phyloP scores from a whole-genome alignment of 2,797 vertebrate genomes.

The Anguilla marmorata region DNA sequence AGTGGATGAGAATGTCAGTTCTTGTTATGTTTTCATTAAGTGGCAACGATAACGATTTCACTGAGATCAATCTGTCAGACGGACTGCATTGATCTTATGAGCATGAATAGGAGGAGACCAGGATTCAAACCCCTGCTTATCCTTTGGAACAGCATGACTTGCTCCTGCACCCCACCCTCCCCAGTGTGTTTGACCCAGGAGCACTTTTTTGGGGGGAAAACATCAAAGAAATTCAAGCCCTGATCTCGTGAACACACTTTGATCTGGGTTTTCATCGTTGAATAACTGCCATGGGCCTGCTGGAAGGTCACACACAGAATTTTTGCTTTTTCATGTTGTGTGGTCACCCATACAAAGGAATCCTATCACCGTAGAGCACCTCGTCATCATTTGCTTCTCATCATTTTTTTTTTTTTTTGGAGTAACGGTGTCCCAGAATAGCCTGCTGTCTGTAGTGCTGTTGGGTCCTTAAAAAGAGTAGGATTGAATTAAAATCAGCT shows the following conservation, averaged over 20 bases:
- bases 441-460: slow-evolving; percentile 34
- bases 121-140: not conserved
- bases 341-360: slow-evolving; percentile 19
- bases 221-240: not conserved
- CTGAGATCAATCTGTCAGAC: not conserved
- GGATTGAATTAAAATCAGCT: slow-evolving; percentile 49
- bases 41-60: not conserved
- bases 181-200: not conserved
- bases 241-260: not conserved
- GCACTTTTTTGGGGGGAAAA: not conserved
- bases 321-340: slow-evolving; percentile 38
- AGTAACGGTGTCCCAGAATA: slow-evolving; percentile 40
- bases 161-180: not conserved
- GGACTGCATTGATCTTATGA: not conserved
- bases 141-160: not conserved
- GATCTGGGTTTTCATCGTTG: slow-evolving; percentile 11
- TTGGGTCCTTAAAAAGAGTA: slow-evolving; percentile 43
- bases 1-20: not conserved
- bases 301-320: not conserved
- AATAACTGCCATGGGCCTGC: slow-evolving; percentile 14
- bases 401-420: not conserved
- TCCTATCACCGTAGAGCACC: slow-evolving; percentile 41
- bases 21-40: slow-evolving; percentile 1
- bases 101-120: not conserved
- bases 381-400: not conserved